Conservation (phyloP, 2,113 vertebrate genomes). For the Nyctereutes procyonoides region DNA sequence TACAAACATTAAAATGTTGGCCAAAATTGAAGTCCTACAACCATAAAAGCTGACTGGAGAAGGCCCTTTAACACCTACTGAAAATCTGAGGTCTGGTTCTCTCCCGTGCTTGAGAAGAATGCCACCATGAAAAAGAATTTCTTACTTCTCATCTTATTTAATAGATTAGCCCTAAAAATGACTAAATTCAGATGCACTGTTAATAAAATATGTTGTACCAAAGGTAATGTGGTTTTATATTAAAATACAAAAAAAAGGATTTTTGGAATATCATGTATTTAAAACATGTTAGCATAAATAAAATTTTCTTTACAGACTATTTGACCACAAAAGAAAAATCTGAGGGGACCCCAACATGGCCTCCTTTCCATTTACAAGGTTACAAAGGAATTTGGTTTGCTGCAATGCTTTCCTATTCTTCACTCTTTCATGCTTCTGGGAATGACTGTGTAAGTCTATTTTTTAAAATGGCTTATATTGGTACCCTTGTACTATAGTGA, state of each 20-base stretch:
- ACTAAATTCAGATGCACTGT: neutral
- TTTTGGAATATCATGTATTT: conserved; percentile 6
- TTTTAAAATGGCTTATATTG: neutral
- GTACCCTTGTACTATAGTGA: neutral
- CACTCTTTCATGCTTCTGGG: neutral
- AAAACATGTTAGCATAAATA: neutral
- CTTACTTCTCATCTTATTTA: neutral
- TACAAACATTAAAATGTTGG: conserved; percentile 6
- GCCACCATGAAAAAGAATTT: neutral
- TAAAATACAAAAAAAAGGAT: neutral
- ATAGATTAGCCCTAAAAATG: neutral
- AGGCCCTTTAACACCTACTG: neutral
- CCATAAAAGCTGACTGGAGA: neutral
- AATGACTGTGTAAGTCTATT: neutral
- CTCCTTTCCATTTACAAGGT: conserved; percentile 45
- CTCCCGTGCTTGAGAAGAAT: neutral
- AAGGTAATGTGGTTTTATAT: neutral
- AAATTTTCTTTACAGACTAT: neutral
- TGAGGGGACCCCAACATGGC: neutral
- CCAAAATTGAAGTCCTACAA: neutral
- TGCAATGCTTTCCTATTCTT: neutral
- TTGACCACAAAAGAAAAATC: neutral
- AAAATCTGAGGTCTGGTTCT: neutral
- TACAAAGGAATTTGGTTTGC: neutral
- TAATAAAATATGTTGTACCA: neutral